Evolutionary conservation across 2,888 invertebrate genomes (phyloP).

Genomic region (Marronus borbonicus): DNA sequence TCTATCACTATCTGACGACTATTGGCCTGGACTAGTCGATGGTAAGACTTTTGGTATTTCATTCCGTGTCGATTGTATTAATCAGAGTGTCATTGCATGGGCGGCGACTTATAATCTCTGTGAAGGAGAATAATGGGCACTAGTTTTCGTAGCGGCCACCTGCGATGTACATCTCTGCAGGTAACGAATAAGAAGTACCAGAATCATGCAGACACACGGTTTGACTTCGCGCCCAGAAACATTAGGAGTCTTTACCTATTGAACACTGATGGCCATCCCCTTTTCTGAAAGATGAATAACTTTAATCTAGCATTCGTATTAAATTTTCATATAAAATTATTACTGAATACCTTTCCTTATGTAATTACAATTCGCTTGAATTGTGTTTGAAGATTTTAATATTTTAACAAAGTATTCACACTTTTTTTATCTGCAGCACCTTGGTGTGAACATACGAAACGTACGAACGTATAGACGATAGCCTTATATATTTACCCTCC

Average conservation of each 20-base stretch:
- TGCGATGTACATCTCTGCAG: slow-evolving; percentile 52
- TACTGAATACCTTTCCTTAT: neutral
- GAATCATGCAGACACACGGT: slow-evolving; percentile 53
- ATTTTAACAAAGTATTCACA: no score
- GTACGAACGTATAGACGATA: no score
- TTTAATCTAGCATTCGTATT: slow-evolving; percentile 7
- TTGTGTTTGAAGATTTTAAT: no score
- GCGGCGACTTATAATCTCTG: slow-evolving; percentile 50
- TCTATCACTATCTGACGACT: slow-evolving; percentile 35
- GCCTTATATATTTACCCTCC: no score
- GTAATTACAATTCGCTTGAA: neutral
- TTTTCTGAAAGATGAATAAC: slow-evolving; percentile 9
- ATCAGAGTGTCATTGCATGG: slow-evolving; percentile 51
- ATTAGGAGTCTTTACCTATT: slow-evolving; percentile 46
- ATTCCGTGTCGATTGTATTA: slow-evolving; percentile 49
- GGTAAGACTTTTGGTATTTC: slow-evolving; percentile 43
- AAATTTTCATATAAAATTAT: neutral
- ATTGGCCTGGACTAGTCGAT: slow-evolving; percentile 24
- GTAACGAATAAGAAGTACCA: slow-evolving; percentile 49
- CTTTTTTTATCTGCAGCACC: no score
- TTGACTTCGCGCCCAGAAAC: slow-evolving; percentile 57
- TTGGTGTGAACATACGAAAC: no score
- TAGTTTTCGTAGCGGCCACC: slow-evolving; percentile 53
- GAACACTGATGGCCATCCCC: slow-evolving; percentile 10
- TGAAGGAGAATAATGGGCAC: slow-evolving; percentile 53